Conservation (phyloP, 2,888 invertebrate species). For the Ectemnius lituratus region DNA sequence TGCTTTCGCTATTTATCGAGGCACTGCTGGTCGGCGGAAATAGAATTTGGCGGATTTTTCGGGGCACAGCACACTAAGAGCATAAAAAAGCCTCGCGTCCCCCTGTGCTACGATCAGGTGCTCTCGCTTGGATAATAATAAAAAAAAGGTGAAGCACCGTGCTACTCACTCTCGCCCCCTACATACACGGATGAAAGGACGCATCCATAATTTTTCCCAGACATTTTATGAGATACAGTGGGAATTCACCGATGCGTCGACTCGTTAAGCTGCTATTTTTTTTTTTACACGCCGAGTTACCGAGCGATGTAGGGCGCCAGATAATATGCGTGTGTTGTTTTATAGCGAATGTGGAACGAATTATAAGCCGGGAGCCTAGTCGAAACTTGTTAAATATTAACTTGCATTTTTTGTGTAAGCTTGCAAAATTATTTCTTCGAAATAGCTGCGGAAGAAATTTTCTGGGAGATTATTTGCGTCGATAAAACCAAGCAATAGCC, state of each 20-base stretch:
- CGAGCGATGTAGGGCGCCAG: no score
- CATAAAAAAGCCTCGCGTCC: constrained; percentile 13
- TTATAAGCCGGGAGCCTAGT: no score
- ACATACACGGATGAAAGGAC: constrained; percentile 16
- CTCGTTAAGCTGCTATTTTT: constrained; percentile 6
- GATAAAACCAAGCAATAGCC: no score
- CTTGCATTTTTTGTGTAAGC: no score
- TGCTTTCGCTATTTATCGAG: constrained; percentile 32
- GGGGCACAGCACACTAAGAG: neutral
- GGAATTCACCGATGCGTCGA: constrained; percentile 10
- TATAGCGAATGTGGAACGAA: no score
- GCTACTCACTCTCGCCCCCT: constrained; percentile 8
- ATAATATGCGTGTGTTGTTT: no score
- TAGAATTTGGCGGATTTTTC: constrained; percentile 37
- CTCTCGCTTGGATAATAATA: constrained; percentile 36
- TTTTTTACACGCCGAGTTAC: no score
- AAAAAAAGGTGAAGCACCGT: constrained; percentile 12
- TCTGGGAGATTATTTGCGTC: no score
- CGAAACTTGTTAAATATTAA: no score
- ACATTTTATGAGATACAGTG: constrained; percentile 21
- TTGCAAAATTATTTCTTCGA: no score
- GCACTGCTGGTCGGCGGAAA: constrained; percentile 26
- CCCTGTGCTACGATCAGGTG: constrained; percentile 22
- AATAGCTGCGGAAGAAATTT: no score
- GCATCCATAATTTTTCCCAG: constrained; percentile 19